Evolutionary conservation across 2,888 invertebrate species (phyloP), one percentile per base, ranked within the genome.

Genomic region (Apodemia hepburni): DNA sequence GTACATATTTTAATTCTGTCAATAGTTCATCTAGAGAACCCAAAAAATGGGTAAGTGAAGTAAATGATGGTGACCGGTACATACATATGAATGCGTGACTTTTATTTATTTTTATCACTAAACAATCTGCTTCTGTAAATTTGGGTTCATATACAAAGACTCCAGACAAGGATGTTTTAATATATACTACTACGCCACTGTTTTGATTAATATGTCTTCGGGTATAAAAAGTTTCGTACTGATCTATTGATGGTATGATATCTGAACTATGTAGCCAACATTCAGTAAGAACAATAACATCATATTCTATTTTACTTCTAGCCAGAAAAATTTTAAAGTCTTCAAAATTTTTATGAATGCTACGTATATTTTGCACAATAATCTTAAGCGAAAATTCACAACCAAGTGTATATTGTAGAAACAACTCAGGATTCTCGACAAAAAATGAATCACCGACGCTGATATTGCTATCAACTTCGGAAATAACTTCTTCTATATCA

Each of bases 211-310:
- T 6, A 27, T 65, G 59, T 54, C 35, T 61, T 17, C 49, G 59
- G 6, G 65, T 65, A n/a, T 3, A 12, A 49, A 58, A 64, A 8
- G 22, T 8, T 7, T 27, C n/a, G 38, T 65, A 65, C 11, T 61
- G 33, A 29, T 61, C n/a, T n/a, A 64, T 4, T 1, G 18, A 11
- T 0, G 63, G 65, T 3, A 65, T 11, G 0, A 61, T 57, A 61
- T 62, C 62, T 27, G 61, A 15, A 18, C 17, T 22, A 2, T 64
- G 42, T 2, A 69, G 17, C 29, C 67, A 38, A 42, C 69, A 67
- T 64, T 69, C 67, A 7, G 65, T 69, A n/a, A 67, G 17, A 15
- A 64, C n/a, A 3, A 65, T 61, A 5, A 69, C 9, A 54, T 69
- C 65, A 17, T 51, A 27, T 1, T 64, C 35, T 54, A 64, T 54